Conservation (phyloP, 2,113 vertebrate species). For the Bungarus multicinctus region DNA sequence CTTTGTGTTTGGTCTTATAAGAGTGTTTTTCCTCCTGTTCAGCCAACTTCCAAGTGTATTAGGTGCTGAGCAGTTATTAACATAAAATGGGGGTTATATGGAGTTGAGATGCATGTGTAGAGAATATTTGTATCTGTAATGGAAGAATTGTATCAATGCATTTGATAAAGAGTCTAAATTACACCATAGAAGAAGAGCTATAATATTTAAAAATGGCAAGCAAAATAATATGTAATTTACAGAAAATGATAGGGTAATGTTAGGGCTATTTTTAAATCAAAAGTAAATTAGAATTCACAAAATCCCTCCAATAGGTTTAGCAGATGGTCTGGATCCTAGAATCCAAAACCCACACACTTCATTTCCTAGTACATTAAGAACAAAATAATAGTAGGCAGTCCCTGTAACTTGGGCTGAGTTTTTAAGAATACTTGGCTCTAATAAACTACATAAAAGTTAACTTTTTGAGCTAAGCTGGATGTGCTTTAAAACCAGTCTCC, state of each 20-base stretch:
- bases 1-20: not conserved
- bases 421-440: slow-evolving; percentile 50
- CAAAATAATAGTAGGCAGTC: slow-evolving; percentile 58
- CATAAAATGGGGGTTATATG: not conserved
- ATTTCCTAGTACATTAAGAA: slow-evolving; percentile 61
- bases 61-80: slow-evolving; percentile 24
- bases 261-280: slow-evolving; percentile 70
- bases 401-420: slow-evolving; percentile 34
- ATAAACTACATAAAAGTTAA: slow-evolving; percentile 54
- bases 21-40: not conserved
- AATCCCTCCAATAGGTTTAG: slow-evolving; percentile 69
- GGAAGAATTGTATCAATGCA: slow-evolving; percentile 44
- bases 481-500: slow-evolving; percentile 30
- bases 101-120: not conserved
- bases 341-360: slow-evolving; percentile 67
- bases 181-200: slow-evolving; percentile 57
- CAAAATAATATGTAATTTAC: slow-evolving; percentile 73
- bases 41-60: slow-evolving; percentile 20
- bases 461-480: slow-evolving; percentile 41
- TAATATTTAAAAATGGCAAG: slow-evolving; percentile 73
- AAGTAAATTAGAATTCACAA: slow-evolving; percentile 69
- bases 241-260: slow-evolving; percentile 71
- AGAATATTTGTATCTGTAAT: slow-evolving; percentile 35
- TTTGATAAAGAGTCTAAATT: slow-evolving; percentile 69
- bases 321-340: slow-evolving; percentile 70